Percentiles rank a stretch among this genome's conserved stretches.
Evolutionary conservation across 2,113 vertebrate species (phyloP).

Genomic region (Centropus unirufus): DNA sequence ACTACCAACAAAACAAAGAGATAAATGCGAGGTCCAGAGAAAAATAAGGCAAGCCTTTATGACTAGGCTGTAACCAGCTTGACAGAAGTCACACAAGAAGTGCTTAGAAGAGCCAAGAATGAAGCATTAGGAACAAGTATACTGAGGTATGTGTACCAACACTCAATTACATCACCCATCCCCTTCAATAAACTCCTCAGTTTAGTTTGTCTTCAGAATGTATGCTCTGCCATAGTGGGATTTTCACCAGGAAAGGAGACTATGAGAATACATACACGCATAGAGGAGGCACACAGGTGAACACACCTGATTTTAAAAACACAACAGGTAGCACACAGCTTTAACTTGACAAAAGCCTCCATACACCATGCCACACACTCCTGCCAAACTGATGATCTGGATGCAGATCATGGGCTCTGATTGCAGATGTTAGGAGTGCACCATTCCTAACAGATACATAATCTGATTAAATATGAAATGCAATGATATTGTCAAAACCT

Average conservation of each 20-base stretch:
- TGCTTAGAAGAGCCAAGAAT: neutral
- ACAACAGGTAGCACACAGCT: neutral
- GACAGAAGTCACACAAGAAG: neutral
- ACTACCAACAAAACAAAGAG: neutral
- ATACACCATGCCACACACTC: neutral
- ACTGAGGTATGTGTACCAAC: neutral
- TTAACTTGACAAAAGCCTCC: conserved; percentile 28
- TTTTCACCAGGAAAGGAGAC: neutral
- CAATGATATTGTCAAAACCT: conserved; percentile 83
- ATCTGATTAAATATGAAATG: conserved; percentile 83
- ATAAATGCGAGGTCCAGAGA: neutral
- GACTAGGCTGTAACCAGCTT: neutral
- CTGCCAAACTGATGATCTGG: conserved; percentile 64
- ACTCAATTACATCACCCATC: neutral
- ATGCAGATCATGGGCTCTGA: conserved; percentile 68
- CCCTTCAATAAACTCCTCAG: neutral
- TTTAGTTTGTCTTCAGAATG: neutral
- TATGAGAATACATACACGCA: neutral
- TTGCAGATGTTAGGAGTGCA: conserved; percentile 77
- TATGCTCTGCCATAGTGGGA: neutral
- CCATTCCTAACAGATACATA: conserved; percentile 80
- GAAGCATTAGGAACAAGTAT: neutral
- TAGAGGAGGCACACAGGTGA: neutral
- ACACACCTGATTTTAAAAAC: neutral
- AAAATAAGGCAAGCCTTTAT: neutral